A percentile compares a stretch with the other conserved stretches of the same genome.
phyloP scores from a whole-genome alignment of 2,797 vertebrate genomes.

The Gadopsis bispinosus region DNA sequence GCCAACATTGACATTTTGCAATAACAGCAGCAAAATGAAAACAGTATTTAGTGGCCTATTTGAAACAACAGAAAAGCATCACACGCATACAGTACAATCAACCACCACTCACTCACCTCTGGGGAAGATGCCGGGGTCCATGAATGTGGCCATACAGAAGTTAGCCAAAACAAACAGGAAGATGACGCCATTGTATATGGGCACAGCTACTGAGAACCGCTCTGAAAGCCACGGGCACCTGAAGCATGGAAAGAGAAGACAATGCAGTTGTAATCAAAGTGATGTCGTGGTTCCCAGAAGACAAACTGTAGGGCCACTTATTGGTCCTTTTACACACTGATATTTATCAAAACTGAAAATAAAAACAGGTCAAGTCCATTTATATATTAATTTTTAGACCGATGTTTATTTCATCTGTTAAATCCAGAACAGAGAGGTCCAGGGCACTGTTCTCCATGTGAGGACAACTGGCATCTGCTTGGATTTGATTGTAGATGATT shows the following conservation, averaged over 20 bases:
- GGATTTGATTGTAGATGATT: background rate
- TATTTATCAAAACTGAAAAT: background rate
- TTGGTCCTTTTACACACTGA: background rate
- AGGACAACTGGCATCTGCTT: background rate
- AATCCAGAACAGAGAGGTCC: background rate
- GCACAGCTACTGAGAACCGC: constrained; percentile 90
- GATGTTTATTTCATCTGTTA: background rate
- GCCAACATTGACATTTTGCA: background rate
- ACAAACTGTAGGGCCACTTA: background rate
- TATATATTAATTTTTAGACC: background rate
- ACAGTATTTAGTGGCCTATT: background rate
- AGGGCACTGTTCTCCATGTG: background rate
- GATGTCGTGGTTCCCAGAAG: background rate
- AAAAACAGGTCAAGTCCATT: background rate
- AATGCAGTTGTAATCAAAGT: background rate
- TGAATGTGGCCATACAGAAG: constrained; percentile 99
- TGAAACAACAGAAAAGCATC: background rate
- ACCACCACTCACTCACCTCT: constrained; percentile 85
- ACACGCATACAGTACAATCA: background rate
- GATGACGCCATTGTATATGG: constrained; percentile 94
- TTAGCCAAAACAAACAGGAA: constrained; percentile 98
- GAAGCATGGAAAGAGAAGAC: constrained; percentile 24
- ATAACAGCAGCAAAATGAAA: background rate
- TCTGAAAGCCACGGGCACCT: constrained; percentile 97
- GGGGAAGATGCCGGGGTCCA: constrained; percentile 98